Evolutionary conservation across 2,113 vertebrate species (phyloP).

Genomic region (Sclerurus mexicanus): DNA sequence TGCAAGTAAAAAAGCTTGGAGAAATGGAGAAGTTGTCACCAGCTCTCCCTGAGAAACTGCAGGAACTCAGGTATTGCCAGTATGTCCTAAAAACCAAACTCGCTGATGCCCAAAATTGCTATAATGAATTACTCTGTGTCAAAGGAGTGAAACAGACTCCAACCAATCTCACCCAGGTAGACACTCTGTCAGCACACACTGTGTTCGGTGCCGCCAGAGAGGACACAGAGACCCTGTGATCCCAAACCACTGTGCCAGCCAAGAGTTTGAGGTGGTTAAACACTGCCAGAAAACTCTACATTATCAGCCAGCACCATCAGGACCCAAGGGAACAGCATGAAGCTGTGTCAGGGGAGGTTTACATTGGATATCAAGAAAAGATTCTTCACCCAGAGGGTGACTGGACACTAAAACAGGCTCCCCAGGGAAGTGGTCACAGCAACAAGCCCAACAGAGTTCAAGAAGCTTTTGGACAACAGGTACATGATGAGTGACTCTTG

Average conservation of each 20-base stretch:
- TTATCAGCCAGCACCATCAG: neutral
- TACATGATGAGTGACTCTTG: neutral
- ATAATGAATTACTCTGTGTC: neutral
- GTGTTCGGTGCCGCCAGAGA: accelerated
- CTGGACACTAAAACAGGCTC: neutral
- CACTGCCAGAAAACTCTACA: neutral
- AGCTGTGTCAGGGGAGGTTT: neutral
- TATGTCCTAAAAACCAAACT: neutral
- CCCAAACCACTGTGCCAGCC: neutral
- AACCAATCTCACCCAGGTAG: accelerated
- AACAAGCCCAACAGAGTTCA: neutral
- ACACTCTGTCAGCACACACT: neutral
- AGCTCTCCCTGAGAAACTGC: neutral
- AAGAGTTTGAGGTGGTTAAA: neutral
- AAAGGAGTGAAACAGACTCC: neutral
- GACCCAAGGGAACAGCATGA: neutral
- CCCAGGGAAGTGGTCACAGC: neutral
- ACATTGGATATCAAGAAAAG: neutral
- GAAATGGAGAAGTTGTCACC: neutral
- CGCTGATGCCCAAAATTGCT: neutral
- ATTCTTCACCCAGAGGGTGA: neutral
- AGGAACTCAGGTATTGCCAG: neutral
- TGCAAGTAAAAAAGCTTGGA: neutral
- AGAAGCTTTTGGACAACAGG: accelerated
- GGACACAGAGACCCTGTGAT: neutral